Base-by-base conservation (phyloP, 2,113 vertebrate species). In the Cololabis saira region DNA sequence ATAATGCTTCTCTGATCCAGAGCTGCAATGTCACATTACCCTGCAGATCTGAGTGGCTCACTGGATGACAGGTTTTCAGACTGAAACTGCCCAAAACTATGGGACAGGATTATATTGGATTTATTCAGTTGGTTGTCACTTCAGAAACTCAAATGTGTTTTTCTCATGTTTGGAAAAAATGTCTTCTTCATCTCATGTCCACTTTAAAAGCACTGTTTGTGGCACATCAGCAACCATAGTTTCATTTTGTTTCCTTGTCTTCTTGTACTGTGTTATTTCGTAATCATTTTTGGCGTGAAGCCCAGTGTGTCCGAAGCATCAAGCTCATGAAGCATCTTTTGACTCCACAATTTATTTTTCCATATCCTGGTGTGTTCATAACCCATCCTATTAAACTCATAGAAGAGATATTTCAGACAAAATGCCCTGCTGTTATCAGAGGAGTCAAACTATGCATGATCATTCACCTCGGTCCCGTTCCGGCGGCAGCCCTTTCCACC, bases 381-480 rank as follows among this genome's bases (percentile, higher is more conserved):
- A 72, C 74, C 78, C 66, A 79, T 76, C 67, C 61, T 78, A 19
- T 27, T 48, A 27, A 82, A 76, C 56, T 66, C 53, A 24, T 57
- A 54, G 64, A 78, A 15, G 33, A 43, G 24, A 2, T 17, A 55
- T 66, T n/a, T 58, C 6, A 73, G 45, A 62, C 2, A 55, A 54
- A 33, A 55, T 55, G 27, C 22, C 44, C 19, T 64, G 63, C 48
- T 11, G 21, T 19, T 33, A 11, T 59, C 44, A 63, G 55, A 19
- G 66, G 27, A 74, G 49, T 67, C 44, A 12, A 61, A 18, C 60
- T 51, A 74, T 81, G 72, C 13, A 11, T 49, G 40, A 81, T 67
- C 70, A 67, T 78, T 72, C 54, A 68, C 61, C 59, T 66, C 58
- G 12, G 30, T 70, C 66, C 76, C 67, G 37, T 64, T 63, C 64